A percentile compares a stretch with the other conserved stretches of the same genome.
phyloP scores from a whole-genome alignment of 2,113 vertebrate genomes.

The Pangasianodon gigas region DNA sequence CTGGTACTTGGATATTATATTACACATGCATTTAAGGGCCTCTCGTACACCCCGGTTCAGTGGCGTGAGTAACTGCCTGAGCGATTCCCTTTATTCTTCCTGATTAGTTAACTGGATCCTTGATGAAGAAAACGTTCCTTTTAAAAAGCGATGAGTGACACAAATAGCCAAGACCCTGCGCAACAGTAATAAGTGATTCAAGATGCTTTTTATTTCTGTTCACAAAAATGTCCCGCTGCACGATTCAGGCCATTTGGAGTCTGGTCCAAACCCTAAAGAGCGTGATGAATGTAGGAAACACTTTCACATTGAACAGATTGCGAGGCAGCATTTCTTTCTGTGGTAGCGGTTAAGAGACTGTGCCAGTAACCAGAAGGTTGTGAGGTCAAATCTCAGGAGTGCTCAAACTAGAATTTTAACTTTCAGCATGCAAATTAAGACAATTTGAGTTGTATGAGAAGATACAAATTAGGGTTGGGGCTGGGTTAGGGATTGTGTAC shows the following conservation, averaged over 20 bases:
- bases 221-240: conserved; percentile 18
- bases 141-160: conserved; percentile 12
- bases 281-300: conserved; percentile 30
- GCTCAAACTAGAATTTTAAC: not conserved
- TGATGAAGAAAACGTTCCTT: not conserved
- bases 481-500: not conserved
- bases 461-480: not conserved
- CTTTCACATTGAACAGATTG: conserved; percentile 21
- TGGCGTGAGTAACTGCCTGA: not conserved
- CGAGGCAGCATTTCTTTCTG: not conserved
- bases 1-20: conserved; percentile 2
- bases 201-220: conserved; percentile 17
- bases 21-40: not conserved
- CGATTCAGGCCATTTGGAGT: conserved; percentile 3
- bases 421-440: not conserved
- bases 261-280: conserved; percentile 30
- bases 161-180: not conserved
- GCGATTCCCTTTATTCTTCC: not conserved
- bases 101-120: not conserved
- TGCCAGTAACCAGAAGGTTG: conserved; percentile 13
- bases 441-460: not conserved
- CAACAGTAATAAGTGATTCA: conserved; percentile 27
- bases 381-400: conserved; percentile 10
- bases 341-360: conserved; percentile 6
- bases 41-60: not conserved